These are phyloP conservation scores for Epiblema foenella DNA, from an alignment of 2,888 invertebrate species.

Conservation along the genomic window DNA sequence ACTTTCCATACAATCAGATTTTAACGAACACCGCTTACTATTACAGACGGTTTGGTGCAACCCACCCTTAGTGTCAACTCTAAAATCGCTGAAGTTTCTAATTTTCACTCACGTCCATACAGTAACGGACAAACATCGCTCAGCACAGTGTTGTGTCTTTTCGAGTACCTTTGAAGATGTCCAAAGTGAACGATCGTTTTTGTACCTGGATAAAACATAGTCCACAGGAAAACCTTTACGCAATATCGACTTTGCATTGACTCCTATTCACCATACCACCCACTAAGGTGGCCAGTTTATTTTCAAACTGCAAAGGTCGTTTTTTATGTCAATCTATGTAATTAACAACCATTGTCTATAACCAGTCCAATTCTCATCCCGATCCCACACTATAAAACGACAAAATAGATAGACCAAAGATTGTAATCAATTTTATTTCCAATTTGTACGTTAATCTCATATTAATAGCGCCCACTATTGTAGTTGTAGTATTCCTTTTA, in stretches of 20 bases:
- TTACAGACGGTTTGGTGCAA: no score
- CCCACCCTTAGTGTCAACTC: no score
- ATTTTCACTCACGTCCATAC: no score
- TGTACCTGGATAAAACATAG: neutral
- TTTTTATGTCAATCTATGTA: slow-evolving; percentile 21
- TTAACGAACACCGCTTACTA: no score
- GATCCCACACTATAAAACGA: slow-evolving; percentile 28
- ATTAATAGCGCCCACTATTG: neutral
- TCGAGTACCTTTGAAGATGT: no score
- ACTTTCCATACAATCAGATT: no score
- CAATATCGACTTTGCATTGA: neutral
- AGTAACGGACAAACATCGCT: no score
- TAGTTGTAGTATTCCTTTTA: neutral
- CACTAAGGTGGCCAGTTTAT: slow-evolving; percentile 7
- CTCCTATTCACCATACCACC: slow-evolving; percentile 3
- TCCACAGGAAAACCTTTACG: neutral
- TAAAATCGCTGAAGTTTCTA: no score
- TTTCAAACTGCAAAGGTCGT: slow-evolving; percentile 12
- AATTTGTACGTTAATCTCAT: neutral
- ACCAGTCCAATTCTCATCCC: slow-evolving; percentile 30
- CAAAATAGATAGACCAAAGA: neutral
- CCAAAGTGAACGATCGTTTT: no score
- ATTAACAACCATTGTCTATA: slow-evolving; percentile 41
- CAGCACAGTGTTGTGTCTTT: no score
- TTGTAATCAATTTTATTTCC: neutral